Conservation (phyloP, 2,113 vertebrate species). For the Caranx melampygus region DNA sequence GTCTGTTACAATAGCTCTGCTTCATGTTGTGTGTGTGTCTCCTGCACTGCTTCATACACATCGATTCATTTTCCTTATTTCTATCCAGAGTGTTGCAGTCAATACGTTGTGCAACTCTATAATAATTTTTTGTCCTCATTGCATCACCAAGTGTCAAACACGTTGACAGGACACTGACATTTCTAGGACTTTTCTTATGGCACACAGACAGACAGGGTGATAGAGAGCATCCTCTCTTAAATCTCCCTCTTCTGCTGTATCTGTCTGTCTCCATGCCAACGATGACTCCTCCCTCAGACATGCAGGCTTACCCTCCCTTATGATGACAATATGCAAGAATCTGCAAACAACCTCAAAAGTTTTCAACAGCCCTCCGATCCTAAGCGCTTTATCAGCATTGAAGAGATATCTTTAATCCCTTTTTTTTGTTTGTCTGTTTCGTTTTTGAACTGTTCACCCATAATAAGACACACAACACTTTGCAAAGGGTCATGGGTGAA, state of each 20-base stretch:
- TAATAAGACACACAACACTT: not conserved
- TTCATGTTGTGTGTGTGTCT: conserved; percentile 16
- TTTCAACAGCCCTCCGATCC: not conserved
- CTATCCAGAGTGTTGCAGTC: too few species aligned
- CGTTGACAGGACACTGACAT: conserved; percentile 45
- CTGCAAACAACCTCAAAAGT: not conserved
- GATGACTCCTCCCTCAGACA: conserved; percentile 25
- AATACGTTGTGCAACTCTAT: too few species aligned
- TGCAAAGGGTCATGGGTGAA: too few species aligned
- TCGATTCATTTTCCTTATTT: too few species aligned
- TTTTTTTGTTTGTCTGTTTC: not conserved
- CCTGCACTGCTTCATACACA: not conserved
- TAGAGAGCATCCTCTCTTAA: conserved; percentile 27
- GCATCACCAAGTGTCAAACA: not conserved
- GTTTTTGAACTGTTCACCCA: not conserved
- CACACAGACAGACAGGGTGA: not conserved
- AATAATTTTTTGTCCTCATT: not conserved
- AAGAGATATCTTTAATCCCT: not conserved
- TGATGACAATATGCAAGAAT: conserved; percentile 8
- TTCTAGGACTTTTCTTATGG: conserved; percentile 48
- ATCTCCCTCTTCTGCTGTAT: conserved; percentile 34
- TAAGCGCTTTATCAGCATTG: not conserved
- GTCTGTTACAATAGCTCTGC: not conserved
- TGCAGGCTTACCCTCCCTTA: conserved; percentile 28
- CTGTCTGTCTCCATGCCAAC: conserved; percentile 10